Evolutionary conservation across 2,113 vertebrate genomes (phyloP).

Genomic region (Pelobates fuscus): DNA sequence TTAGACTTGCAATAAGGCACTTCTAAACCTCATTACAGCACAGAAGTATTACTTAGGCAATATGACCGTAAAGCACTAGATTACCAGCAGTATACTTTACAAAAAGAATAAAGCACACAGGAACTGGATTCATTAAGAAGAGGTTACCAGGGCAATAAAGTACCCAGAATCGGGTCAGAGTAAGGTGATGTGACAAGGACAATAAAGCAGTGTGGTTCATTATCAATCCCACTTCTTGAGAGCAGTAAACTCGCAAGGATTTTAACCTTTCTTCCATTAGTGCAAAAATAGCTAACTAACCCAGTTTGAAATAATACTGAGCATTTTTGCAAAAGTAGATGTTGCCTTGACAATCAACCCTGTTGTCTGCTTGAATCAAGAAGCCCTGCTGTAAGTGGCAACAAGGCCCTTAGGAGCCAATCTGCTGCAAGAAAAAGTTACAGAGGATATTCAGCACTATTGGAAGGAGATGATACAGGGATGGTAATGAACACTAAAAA

Average conservation of each 20-base stretch:
- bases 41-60: background rate
- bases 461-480: background rate
- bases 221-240: constrained; percentile 6
- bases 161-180: background rate
- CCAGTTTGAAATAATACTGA: constrained; percentile 7
- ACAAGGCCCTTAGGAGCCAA: background rate
- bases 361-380: background rate
- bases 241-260: background rate
- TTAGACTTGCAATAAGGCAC: background rate
- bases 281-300: background rate
- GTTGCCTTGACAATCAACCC: constrained; percentile 1
- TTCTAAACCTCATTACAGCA: background rate
- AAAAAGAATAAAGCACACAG: background rate
- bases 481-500: background rate
- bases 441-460: background rate
- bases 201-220: constrained; percentile 12
- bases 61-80: background rate
- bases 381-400: background rate
- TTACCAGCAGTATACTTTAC: background rate
- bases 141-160: constrained; percentile 15
- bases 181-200: constrained; percentile 1
- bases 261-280: background rate
- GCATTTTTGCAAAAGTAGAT: background rate
- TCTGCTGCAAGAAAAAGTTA: background rate
- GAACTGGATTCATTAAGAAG: background rate